Conservation (phyloP, 2,888 invertebrate species). For the Metalampra italica region DNA sequence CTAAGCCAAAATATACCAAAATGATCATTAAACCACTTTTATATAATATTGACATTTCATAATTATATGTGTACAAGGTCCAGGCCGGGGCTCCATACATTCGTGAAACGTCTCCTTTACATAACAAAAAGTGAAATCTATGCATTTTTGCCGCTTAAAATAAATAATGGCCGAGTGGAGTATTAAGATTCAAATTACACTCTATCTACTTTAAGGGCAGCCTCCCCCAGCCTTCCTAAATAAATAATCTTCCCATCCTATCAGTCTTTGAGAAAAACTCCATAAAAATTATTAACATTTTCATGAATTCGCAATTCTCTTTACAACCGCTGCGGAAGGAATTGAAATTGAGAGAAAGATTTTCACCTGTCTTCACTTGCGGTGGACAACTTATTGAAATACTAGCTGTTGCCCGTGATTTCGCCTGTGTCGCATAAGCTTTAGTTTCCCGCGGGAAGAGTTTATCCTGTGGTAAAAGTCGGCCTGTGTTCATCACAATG, state of each 20-base stretch:
- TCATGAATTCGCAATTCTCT: constrained; percentile 59
- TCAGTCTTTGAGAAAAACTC: constrained; percentile 41
- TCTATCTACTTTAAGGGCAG: constrained; percentile 56
- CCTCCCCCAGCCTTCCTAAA: constrained; percentile 41
- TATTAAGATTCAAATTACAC: constrained; percentile 70
- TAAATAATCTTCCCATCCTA: constrained; percentile 53
- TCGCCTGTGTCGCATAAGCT: no score
- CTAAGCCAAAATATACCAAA: no score
- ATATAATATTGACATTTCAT: no score
- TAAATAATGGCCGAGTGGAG: constrained; percentile 64
- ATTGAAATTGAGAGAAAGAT: background rate
- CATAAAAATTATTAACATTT: constrained; percentile 63
- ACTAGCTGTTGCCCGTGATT: no score
- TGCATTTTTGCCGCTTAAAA: constrained; percentile 62
- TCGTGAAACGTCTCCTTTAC: no score
- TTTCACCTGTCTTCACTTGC: background rate
- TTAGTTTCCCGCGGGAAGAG: no score
- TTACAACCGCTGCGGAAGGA: constrained; percentile 18
- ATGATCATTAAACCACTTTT: no score
- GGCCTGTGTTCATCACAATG: no score
- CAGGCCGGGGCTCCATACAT: no score
- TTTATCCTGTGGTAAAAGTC: no score
- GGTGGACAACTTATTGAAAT: background rate
- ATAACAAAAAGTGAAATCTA: constrained; percentile 37
- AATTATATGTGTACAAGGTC: no score